Percentiles rank a stretch among this genome's conserved stretches.
These are phyloP conservation scores for Anhinga anhinga DNA, from an alignment of 2,113 vertebrate species.

Conservation along the genomic window DNA sequence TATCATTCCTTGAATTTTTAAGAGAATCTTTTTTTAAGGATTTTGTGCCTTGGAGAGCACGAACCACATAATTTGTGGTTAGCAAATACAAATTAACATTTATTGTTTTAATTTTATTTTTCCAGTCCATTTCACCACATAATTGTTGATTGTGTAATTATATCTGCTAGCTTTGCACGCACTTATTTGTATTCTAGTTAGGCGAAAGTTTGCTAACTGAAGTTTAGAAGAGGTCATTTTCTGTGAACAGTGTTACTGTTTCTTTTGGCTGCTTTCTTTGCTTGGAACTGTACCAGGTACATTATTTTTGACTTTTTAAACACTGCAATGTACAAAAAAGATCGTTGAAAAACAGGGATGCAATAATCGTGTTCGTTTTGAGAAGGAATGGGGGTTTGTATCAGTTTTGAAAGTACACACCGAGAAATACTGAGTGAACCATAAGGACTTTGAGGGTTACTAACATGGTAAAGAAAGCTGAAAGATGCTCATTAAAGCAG, in stretches of 20 bases:
- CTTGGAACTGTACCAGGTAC: background rate
- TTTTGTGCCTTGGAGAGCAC: background rate
- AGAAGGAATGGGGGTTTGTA: background rate
- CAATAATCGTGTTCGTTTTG: background rate
- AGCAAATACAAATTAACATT: slow-evolving; percentile 33
- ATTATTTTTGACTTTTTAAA: background rate
- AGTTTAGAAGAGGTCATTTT: background rate
- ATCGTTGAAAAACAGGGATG: background rate
- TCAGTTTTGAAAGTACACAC: background rate
- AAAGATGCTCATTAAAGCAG: background rate
- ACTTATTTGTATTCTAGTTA: background rate
- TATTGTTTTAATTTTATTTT: slow-evolving; percentile 51
- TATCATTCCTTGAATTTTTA: background rate
- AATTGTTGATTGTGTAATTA: slow-evolving; percentile 1
- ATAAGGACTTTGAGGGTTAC: background rate
- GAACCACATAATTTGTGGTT: background rate
- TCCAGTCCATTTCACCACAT: slow-evolving; percentile 30
- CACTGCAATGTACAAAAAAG: background rate
- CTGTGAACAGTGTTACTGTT: background rate
- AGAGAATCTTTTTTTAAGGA: background rate
- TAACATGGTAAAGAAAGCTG: background rate
- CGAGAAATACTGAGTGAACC: background rate
- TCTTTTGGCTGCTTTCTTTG: background rate
- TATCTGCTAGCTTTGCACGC: background rate
- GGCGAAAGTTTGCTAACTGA: background rate